Conservation (phyloP, 2,113 vertebrate species). For the Antennarius striatus region DNA sequence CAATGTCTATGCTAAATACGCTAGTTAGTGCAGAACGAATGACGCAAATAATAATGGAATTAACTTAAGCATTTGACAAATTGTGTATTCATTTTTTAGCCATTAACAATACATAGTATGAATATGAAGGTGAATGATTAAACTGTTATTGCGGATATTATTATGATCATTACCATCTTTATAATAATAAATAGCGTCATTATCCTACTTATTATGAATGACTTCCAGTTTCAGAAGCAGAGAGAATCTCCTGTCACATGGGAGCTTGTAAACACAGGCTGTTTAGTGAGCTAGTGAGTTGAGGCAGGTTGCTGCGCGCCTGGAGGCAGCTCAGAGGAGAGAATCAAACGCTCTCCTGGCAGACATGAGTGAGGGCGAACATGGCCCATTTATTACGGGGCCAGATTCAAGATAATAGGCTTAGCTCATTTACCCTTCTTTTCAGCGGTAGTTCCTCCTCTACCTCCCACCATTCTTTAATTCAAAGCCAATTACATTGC, state of each 20-base stretch:
- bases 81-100: no score
- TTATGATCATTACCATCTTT: no score
- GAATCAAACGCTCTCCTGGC: conserved; percentile 53
- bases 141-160: no score
- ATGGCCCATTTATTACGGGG: conserved; percentile 43
- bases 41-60: no score
- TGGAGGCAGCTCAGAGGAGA: conserved; percentile 41
- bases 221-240: conserved; percentile 14
- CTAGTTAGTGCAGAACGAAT: no score
- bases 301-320: conserved; percentile 47
- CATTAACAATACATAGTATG: no score
- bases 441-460: conserved; percentile 36
- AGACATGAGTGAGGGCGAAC: conserved; percentile 26
- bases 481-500: conserved; percentile 66
- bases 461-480: conserved; percentile 22
- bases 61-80: no score
- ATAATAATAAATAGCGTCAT: background rate
- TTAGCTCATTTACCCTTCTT: conserved; percentile 59
- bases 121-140: no score
- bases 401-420: conserved; percentile 55
- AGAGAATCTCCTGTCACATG: conserved; percentile 29
- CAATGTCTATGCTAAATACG: no score
- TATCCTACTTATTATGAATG: background rate
- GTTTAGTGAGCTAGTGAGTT: conserved; percentile 54
- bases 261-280: conserved; percentile 47